These are phyloP conservation scores for Erethizon dorsatum DNA, from an alignment of 2,797 vertebrate genomes.

Conservation along the genomic window DNA sequence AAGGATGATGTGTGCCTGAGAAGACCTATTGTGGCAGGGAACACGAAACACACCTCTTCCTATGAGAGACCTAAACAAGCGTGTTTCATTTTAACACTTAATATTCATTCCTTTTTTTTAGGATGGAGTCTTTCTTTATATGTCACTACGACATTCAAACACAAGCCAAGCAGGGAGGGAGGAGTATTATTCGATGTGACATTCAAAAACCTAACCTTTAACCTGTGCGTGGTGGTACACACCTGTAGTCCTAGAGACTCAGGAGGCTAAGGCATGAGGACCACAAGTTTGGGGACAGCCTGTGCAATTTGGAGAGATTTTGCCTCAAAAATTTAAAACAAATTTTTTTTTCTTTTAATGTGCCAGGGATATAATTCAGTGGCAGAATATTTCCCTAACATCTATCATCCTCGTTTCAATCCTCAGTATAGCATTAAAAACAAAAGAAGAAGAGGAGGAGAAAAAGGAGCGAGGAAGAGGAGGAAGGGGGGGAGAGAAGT, in stretches of 20 bases:
- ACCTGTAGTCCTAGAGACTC: neutral
- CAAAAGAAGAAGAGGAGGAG: neutral
- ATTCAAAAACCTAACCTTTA: neutral
- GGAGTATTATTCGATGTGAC: constrained; percentile 15
- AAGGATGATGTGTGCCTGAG: neutral
- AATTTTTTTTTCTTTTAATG: neutral
- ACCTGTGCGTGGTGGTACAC: neutral
- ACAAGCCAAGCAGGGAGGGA: neutral
- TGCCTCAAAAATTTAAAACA: neutral
- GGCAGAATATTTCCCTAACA: neutral
- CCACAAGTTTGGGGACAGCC: neutral
- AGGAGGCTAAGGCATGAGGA: neutral
- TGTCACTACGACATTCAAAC: neutral
- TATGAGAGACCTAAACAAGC: neutral
- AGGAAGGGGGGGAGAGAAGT: neutral
- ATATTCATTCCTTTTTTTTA: constrained; percentile 8
- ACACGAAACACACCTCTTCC: constrained; percentile 45
- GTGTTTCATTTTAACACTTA: constrained; percentile 58
- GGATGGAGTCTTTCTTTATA: neutral
- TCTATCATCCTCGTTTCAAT: neutral
- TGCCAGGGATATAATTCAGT: too few relatives aligned
- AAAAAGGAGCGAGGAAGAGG: neutral
- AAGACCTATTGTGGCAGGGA: constrained; percentile 29
- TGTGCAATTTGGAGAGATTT: neutral
- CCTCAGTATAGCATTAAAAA: neutral